Evolutionary conservation across 1,140 invertebrate species (phyloP), one percentile per base, ranked within the genome.

Genomic region (Lasioglossum albipes): DNA sequence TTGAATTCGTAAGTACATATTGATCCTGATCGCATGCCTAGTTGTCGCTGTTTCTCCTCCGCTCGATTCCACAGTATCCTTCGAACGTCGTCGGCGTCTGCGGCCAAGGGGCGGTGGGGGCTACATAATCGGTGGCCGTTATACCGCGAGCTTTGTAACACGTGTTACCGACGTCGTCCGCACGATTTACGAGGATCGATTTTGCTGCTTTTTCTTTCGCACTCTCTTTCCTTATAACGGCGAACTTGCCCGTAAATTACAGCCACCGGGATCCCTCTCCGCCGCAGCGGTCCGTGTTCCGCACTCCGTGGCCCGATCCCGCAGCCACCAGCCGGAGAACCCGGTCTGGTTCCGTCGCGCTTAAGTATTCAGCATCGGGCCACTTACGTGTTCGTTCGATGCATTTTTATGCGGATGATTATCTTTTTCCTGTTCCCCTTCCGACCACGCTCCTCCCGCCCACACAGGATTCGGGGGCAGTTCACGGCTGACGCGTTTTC

Each of bases 391-490:
- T 74, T 84, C 84, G 78, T 77, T 84, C 83, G 83, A 85, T 85
- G 84, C 84, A 85, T 85, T 85, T 85, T 85, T 85, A 85, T 85
- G 83, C 83, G 72, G 62, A 83, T 84, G 84, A 84, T 85, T 85
- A 82, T 79, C 83, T 77, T 65, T 80, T 80, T 80, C 72, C 78
- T 75, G 41, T 62, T 62, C 61, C 61, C 62, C n/a, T 20, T 22
- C 73, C 59, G 6, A 36, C 59, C 18, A 9, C 36, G 27, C 22
- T 49, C 27, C 18, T 13, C n/a, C 27, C 20, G 1, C 13, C 52
- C 1, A 0, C 20, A 20, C 20, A 20, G 57, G 69, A 78, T 85
- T 85, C 79, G 73, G 72, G 73, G 72, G 61, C 36, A 36, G 78
- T 84, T 84, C 75, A 78, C 76, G 61, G 69, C 61, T 65, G 69